Evolutionary conservation across 2,113 vertebrate genomes (phyloP).

Genomic region (Aegithalos caudatus): DNA sequence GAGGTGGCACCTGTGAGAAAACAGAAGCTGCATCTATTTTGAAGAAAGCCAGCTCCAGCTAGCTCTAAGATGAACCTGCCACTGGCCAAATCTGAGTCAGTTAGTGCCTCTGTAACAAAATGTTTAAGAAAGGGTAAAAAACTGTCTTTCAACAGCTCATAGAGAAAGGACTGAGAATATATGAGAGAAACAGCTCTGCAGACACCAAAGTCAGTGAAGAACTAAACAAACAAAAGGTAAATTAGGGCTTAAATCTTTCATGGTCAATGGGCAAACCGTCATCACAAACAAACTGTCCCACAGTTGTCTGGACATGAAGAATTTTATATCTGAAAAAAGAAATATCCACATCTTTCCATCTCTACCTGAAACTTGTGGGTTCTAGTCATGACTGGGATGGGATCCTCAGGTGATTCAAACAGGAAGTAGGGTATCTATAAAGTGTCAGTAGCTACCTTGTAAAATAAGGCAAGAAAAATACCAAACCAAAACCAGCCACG

Average conservation of each 20-base stretch:
- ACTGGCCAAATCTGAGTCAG: neutral
- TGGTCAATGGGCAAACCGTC: neutral
- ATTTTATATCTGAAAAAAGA: neutral
- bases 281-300: fast-evolving
- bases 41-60: neutral
- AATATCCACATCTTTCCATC: neutral
- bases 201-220: neutral
- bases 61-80: too few species aligned
- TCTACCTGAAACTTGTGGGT: neutral
- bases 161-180: neutral
- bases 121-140: neutral
- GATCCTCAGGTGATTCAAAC: neutral
- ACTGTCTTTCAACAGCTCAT: neutral
- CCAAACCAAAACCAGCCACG: neutral
- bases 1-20: neutral
- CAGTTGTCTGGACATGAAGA: neutral
- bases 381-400: neutral
- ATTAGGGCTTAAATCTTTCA: neutral
- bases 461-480: neutral
- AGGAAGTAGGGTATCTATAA: neutral
- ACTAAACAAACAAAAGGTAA: neutral
- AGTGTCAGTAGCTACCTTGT: neutral
- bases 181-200: neutral
- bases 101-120: neutral
- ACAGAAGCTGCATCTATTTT: neutral